Base-by-base conservation (phyloP, 2,888 invertebrate genomes). In the Volucella inflata region DNA sequence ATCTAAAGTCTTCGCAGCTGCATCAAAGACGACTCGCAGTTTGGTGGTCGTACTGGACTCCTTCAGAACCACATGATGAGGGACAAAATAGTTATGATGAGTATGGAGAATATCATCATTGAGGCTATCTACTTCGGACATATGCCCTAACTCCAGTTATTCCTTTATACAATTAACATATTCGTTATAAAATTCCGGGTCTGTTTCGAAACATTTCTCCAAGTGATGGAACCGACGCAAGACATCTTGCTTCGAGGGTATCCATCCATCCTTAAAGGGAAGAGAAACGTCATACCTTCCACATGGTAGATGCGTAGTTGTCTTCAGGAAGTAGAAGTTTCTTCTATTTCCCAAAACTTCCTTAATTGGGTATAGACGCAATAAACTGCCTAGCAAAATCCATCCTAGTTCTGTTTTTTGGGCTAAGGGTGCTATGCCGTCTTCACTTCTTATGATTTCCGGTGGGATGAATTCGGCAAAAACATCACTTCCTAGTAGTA, bases 401-500 rank as follows among this genome's bases (percentile, higher is more conserved):
- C 59, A 59, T 10, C 60, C 59, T n/a, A 59, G 10, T 10, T 71
- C n/a, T 3, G 50, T 71, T 0, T 60, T 51, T 42, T 71, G 59
- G 1, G 71, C 71, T 12, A 71, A 42, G 2, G 59, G 60, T 50
- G 59, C 50, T 9, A 51, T 42, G 17, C 8, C 4, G n/a, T 60
- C 10, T 30, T 59, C 60, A 2, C 21, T 36, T 11, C 59, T 11
- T 8, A 48, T 11, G 16, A 70, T 59, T 0, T 70, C 70, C 11
- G 59, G 70, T 14, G 50, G 44, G 1, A 71, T 50, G 1, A 59
- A n/a, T 6, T 71, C 71, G 0, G 50, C n/a, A 42, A 38, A 71
- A 11, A 71, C 71, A n/a, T 71, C 71, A 16, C 21, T 38, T 30
- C 71, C 71, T 36, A 59, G 12, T 0, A 71, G 14, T 11, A 71